Percentiles rank a stretch among this genome's conserved stretches.
Conservation (phyloP, 2,888 invertebrate species). For the Drosophila anceps region DNA sequence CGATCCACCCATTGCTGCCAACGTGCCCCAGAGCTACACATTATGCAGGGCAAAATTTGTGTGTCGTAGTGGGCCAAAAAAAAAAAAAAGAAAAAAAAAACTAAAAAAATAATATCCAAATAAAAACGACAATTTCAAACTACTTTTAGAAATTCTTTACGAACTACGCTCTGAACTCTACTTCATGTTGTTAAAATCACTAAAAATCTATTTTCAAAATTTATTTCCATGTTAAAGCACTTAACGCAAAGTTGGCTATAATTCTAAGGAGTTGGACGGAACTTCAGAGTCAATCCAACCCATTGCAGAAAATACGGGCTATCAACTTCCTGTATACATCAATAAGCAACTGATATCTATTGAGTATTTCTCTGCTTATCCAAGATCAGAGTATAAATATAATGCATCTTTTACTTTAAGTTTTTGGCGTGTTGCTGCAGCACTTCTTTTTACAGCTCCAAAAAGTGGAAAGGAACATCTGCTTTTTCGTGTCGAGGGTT, state of each 20-base stretch:
- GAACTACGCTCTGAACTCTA: slow-evolving; percentile 1
- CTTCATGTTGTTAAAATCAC: slow-evolving; percentile 6
- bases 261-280: background rate
- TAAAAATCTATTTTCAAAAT: background rate
- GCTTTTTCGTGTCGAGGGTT: slow-evolving; percentile 47
- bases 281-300: background rate
- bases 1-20: slow-evolving; percentile 67
- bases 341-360: background rate
- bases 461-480: slow-evolving; percentile 37
- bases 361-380: background rate
- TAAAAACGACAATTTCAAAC: slow-evolving; percentile 4
- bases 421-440: slow-evolving; percentile 8
- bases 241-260: slow-evolving; percentile 17
- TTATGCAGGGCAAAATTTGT: slow-evolving; percentile 10
- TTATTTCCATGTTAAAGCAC: background rate
- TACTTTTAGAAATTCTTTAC: slow-evolving; percentile 10
- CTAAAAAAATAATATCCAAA: slow-evolving; percentile 23
- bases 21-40: slow-evolving; percentile 15
- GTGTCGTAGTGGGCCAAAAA: slow-evolving; percentile 30
- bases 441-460: slow-evolving; percentile 22
- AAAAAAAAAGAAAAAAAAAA: slow-evolving; percentile 32
- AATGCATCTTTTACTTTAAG: slow-evolving; percentile 12
- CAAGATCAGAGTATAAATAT: background rate
- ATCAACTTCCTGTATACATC: background rate
- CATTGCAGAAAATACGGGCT: background rate